phyloP scores from a whole-genome alignment of 2,888 invertebrate genomes.

The Plagodis dolabraria region DNA sequence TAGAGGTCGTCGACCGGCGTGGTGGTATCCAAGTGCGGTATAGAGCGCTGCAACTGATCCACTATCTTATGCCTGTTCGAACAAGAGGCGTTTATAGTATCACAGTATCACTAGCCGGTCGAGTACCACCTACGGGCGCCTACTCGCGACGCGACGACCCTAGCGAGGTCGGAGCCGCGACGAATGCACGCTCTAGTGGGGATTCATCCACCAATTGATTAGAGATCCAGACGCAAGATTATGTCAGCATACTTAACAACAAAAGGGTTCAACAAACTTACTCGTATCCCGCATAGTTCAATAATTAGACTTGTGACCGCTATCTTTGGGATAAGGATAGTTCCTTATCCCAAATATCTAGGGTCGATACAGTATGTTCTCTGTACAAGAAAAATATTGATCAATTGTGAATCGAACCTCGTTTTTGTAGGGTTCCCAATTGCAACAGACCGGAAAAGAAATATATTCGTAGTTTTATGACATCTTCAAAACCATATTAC shows the following conservation, averaged over 20 bases:
- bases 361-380: too few species aligned
- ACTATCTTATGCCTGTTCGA: constrained; percentile 39
- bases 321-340: too few species aligned
- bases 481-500: too few species aligned
- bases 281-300: neutral
- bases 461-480: too few species aligned
- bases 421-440: too few species aligned
- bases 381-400: too few species aligned
- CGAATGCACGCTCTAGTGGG: constrained; percentile 17
- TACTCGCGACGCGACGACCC: constrained; percentile 7
- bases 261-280: constrained; percentile 28
- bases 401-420: too few species aligned
- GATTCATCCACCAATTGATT: constrained; percentile 33
- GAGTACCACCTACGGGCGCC: constrained; percentile 19
- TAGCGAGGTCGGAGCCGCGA: constrained; percentile 10
- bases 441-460: too few species aligned
- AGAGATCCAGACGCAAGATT: constrained; percentile 36
- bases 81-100: constrained; percentile 31
- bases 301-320: neutral
- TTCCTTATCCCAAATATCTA: too few species aligned
- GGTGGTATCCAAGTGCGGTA: constrained; percentile 35
- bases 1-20: constrained; percentile 52
- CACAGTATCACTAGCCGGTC: constrained; percentile 11
- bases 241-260: constrained; percentile 21
- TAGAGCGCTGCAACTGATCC: constrained; percentile 34